Evolutionary conservation across 2,797 vertebrate genomes (phyloP).

Genomic region (Cirrhinus molitorella): DNA sequence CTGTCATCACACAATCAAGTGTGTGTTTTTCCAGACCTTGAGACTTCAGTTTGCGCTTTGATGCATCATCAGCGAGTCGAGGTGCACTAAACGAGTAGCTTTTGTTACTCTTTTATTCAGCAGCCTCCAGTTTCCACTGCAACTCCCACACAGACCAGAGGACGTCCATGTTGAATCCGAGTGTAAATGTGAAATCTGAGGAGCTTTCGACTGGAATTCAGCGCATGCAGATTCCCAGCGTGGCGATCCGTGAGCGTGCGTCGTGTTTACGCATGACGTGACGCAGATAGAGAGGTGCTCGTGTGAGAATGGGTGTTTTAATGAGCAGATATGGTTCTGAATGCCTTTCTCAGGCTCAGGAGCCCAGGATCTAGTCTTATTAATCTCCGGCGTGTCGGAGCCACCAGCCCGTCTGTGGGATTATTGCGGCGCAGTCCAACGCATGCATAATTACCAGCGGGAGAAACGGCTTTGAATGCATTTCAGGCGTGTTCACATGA

Average conservation of each 20-base stretch:
- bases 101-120: background rate
- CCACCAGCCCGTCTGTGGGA: slow-evolving; percentile 50
- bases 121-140: background rate
- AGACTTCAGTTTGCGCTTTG: background rate
- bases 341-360: slow-evolving; percentile 42
- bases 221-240: background rate
- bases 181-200: background rate
- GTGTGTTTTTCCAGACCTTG: slow-evolving; percentile 21
- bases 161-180: background rate
- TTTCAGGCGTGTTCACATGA: background rate
- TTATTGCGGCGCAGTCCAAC: slow-evolving; percentile 47
- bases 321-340: slow-evolving; percentile 40
- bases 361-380: slow-evolving; percentile 44
- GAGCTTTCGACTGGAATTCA: background rate
- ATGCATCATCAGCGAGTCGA: background rate
- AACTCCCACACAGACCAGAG: slow-evolving; percentile 7
- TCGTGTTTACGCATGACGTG: background rate
- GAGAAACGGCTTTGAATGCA: background rate
- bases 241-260: background rate
- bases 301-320: background rate
- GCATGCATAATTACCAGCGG: slow-evolving; percentile 21
- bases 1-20: background rate
- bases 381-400: slow-evolving; percentile 54
- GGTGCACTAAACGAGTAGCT: slow-evolving; percentile 1
- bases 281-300: background rate